phyloP scores from a whole-genome alignment of 2,113 vertebrate species.

The Nothoprocta perdicaria region DNA sequence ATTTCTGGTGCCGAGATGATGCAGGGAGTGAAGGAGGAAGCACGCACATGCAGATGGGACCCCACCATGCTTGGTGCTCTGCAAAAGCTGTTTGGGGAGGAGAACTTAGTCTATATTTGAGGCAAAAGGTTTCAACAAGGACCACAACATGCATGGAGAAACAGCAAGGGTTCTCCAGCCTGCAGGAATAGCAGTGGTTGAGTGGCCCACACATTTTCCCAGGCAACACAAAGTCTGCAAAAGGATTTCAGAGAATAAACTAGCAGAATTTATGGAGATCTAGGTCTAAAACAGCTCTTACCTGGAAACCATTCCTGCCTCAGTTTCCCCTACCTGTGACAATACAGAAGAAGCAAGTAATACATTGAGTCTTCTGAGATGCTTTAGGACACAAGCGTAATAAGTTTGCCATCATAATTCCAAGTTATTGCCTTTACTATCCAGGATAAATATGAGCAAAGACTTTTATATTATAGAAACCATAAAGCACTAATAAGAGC shows the following conservation, averaged over 20 bases:
- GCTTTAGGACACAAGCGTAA: background rate
- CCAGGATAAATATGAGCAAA: background rate
- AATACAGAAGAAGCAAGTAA: background rate
- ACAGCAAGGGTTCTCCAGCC: accelerated
- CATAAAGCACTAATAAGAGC: constrained; percentile 41
- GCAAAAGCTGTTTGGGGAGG: background rate
- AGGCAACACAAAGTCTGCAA: background rate
- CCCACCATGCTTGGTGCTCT: accelerated
- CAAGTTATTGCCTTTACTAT: background rate
- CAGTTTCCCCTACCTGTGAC: background rate
- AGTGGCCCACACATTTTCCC: background rate
- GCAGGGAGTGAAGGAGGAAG: background rate
- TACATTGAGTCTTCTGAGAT: background rate
- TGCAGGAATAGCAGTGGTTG: accelerated
- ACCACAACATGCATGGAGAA: background rate
- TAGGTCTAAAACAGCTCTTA: background rate
- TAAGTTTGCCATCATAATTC: background rate
- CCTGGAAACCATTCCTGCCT: background rate
- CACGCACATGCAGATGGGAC: background rate
- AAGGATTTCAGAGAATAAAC: background rate
- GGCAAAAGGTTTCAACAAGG: background rate
- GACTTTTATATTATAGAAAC: constrained; percentile 42
- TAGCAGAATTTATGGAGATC: background rate
- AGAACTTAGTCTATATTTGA: background rate
- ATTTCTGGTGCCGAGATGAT: background rate